Evolutionary conservation across 1,140 invertebrate genomes (phyloP).

Genomic region (Drosophila virilis): DNA sequence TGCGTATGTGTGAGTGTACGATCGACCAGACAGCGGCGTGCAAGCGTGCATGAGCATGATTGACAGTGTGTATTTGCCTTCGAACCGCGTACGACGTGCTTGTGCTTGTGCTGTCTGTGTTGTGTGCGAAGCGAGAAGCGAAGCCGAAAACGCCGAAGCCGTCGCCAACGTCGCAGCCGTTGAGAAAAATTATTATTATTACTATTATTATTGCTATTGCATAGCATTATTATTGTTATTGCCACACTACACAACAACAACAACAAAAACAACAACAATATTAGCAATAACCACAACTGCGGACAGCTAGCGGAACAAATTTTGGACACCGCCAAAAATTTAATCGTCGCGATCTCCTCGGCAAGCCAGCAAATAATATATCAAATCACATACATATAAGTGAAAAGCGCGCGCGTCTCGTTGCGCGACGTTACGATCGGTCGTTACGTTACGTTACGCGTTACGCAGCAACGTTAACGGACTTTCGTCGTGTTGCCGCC

Average conservation of each 20-base stretch:
- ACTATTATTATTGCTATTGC: slow-evolving; percentile 52
- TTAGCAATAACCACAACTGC: slow-evolving; percentile 37
- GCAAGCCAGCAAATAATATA: neutral
- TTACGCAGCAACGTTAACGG: slow-evolving; percentile 35
- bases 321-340: slow-evolving; percentile 20
- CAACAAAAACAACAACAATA: slow-evolving; percentile 28
- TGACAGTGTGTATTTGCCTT: slow-evolving; percentile 84
- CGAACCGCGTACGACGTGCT: slow-evolving; percentile 84
- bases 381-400: slow-evolving; percentile 18
- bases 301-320: slow-evolving; percentile 12
- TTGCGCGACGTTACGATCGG: slow-evolving; percentile 46
- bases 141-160: slow-evolving; percentile 61
- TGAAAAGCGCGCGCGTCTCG: slow-evolving; percentile 46
- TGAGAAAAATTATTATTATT: slow-evolving; percentile 66
- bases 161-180: slow-evolving; percentile 59
- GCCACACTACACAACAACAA: slow-evolving; percentile 35
- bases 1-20: slow-evolving; percentile 40
- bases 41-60: slow-evolving; percentile 69
- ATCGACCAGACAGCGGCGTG: slow-evolving; percentile 47
- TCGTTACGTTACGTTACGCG: slow-evolving; percentile 48
- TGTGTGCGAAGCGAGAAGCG: slow-evolving; percentile 69
- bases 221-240: slow-evolving; percentile 53
- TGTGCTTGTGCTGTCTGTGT: slow-evolving; percentile 67
- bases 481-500: slow-evolving; percentile 18
- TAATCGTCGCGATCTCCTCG: slow-evolving; percentile 33